A percentile compares a stretch with the other conserved stretches of the same genome.
These are phyloP conservation scores for Gymnocypris eckloni DNA, from an alignment of 2,797 vertebrate species.

Conservation along the genomic window DNA sequence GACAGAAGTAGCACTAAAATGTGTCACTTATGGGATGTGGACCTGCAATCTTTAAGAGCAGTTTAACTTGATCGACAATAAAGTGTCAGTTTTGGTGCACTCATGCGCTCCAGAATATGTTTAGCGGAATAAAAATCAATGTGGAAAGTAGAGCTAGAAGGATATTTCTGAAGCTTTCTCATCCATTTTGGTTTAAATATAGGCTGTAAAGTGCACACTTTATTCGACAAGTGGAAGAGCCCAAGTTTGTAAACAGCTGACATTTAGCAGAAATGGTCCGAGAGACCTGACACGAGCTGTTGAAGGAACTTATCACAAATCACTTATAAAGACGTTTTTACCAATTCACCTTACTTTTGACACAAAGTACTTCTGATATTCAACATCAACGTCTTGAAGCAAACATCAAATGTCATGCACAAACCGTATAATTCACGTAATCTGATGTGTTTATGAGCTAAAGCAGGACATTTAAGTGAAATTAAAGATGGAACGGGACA, in stretches of 20 bases:
- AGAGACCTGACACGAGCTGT: neutral
- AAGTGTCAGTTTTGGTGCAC: constrained; percentile 32
- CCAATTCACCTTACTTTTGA: constrained; percentile 1
- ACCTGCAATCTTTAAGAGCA: neutral
- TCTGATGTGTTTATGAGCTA: neutral
- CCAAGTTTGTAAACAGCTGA: constrained; percentile 14
- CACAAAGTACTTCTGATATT: neutral
- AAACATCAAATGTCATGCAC: neutral
- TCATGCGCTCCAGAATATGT: constrained; percentile 12
- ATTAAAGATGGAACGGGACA: neutral
- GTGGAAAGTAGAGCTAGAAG: neutral
- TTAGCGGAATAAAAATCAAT: constrained; percentile 7
- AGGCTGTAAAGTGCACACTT: constrained; percentile 15
- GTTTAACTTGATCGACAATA: constrained; percentile 24
- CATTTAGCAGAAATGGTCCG: constrained; percentile 26
- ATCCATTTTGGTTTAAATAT: constrained; percentile 21
- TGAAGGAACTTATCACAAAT: constrained; percentile 13
- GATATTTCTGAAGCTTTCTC: constrained; percentile 42
- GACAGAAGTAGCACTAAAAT: constrained; percentile 3
- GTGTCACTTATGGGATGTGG: constrained; percentile 1
- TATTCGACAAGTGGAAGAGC: constrained; percentile 14
- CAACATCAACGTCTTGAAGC: neutral
- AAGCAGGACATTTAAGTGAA: neutral
- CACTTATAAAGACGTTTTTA: neutral
- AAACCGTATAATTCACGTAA: neutral